These are phyloP conservation scores for Conomelus anceps DNA, from an alignment of 2,888 invertebrate species.

Conservation along the genomic window DNA sequence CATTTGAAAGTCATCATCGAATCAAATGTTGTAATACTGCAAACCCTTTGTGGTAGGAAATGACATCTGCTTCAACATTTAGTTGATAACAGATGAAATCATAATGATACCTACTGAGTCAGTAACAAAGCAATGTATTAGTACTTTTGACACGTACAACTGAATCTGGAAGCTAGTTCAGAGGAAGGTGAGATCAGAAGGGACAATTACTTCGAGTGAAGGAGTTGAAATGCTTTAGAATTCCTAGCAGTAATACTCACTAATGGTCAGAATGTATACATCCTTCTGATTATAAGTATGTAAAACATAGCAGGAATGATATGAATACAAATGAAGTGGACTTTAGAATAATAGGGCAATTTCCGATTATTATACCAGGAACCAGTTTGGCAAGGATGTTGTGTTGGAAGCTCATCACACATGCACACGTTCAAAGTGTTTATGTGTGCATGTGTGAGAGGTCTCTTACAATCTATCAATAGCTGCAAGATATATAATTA, in stretches of 20 bases:
- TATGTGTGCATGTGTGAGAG: not conserved
- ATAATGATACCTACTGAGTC: not conserved
- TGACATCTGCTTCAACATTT: not conserved
- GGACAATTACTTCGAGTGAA: not conserved
- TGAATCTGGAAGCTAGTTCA: not conserved
- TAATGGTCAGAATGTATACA: not conserved
- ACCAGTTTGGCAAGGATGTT: not conserved
- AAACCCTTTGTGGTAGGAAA: not conserved
- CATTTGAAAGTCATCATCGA: too few relatives aligned
- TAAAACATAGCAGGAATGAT: not conserved
- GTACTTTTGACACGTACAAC: not conserved
- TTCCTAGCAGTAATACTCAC: not conserved
- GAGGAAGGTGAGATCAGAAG: not conserved
- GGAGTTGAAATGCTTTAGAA: not conserved
- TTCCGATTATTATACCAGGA: not conserved
- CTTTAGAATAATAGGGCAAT: not conserved
- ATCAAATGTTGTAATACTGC: too few relatives aligned
- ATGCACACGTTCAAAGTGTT: not conserved
- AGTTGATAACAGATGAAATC: not conserved
- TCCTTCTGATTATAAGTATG: not conserved
- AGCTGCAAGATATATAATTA: not conserved
- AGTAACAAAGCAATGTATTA: not conserved
- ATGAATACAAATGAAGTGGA: not conserved
- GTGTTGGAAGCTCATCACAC: not conserved
- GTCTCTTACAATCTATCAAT: not conserved